Conservation (phyloP, 2,113 vertebrate species). For the Oryzias curvinotus region DNA sequence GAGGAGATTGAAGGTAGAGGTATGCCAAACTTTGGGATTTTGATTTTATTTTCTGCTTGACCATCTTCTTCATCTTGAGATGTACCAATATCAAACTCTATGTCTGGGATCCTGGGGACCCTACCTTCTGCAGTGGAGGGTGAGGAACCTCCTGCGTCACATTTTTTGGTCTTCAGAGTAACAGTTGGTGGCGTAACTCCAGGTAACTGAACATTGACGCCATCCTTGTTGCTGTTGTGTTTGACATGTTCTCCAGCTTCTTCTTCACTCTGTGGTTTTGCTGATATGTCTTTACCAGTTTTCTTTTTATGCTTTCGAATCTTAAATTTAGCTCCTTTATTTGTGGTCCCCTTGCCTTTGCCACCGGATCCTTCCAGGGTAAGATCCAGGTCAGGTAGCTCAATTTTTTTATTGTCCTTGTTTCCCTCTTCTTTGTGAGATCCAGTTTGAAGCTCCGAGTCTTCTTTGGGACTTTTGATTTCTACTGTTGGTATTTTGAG, state of each 20-base stretch:
- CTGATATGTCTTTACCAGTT: constrained; percentile 22
- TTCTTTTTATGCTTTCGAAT: constrained; percentile 74
- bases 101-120: constrained; percentile 69
- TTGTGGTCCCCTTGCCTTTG: constrained; percentile 58
- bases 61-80: constrained; percentile 52
- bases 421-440: constrained; percentile 46
- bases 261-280: constrained; percentile 2
- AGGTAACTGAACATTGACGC: constrained; percentile 14
- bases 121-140: constrained; percentile 41
- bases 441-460: constrained; percentile 58
- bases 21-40: constrained; percentile 80
- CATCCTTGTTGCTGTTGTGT: constrained; percentile 31
- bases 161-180: constrained; percentile 17
- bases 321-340: constrained; percentile 75
- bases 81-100: constrained; percentile 68
- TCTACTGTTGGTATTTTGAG: constrained; percentile 67
- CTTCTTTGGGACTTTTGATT: constrained; percentile 51
- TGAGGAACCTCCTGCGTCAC: constrained; percentile 12
- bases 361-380: constrained; percentile 31
- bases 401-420: constrained; percentile 57
- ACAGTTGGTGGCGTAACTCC: constrained; percentile 32
- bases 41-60: constrained; percentile 68
- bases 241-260: constrained; percentile 21
- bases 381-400: constrained; percentile 52
- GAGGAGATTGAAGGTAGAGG: constrained; percentile 70